phyloP scores from a whole-genome alignment of 2,113 vertebrate genomes.

The Dendropsophus ebraccatus region DNA sequence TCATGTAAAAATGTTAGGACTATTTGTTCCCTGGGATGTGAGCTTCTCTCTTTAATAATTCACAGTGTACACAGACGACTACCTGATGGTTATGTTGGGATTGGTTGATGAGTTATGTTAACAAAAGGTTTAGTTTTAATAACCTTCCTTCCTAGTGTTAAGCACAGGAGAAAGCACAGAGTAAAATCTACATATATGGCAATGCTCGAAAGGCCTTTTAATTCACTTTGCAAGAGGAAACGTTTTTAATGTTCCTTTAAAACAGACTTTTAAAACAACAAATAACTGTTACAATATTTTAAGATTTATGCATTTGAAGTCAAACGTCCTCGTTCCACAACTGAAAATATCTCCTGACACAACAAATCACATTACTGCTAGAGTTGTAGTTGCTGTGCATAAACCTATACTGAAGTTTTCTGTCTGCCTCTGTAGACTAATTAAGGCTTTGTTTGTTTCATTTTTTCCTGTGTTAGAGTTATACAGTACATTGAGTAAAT shows the following conservation, averaged over 20 bases:
- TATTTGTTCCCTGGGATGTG: slow-evolving; percentile 26
- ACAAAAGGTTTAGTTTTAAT: slow-evolving; percentile 46
- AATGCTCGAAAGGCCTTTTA: slow-evolving; percentile 22
- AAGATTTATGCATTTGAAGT: neutral
- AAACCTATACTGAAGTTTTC: neutral
- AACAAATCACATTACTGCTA: neutral
- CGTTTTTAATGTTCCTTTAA: neutral
- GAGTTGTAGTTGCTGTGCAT: neutral
- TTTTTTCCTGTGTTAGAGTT: neutral
- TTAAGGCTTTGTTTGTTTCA: neutral
- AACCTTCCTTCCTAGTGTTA: slow-evolving; percentile 33
- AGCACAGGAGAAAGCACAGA: neutral
- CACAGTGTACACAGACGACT: slow-evolving; percentile 20
- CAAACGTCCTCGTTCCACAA: neutral
- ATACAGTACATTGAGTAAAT: too few species aligned
- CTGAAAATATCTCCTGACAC: neutral
- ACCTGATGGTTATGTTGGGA: slow-evolving; percentile 22
- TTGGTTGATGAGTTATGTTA: slow-evolving; percentile 38
- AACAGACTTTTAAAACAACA: neutral
- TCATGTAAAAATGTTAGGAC: neutral
- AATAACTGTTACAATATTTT: neutral
- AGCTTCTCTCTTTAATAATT: slow-evolving; percentile 18
- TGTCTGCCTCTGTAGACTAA: neutral
- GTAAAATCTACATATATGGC: slow-evolving; percentile 51
- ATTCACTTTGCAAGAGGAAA: neutral